A percentile compares a stretch with the other conserved stretches of the same genome.
These are phyloP conservation scores for Heptranchias perlo DNA, from an alignment of 2,113 vertebrate genomes.

Conservation along the genomic window DNA sequence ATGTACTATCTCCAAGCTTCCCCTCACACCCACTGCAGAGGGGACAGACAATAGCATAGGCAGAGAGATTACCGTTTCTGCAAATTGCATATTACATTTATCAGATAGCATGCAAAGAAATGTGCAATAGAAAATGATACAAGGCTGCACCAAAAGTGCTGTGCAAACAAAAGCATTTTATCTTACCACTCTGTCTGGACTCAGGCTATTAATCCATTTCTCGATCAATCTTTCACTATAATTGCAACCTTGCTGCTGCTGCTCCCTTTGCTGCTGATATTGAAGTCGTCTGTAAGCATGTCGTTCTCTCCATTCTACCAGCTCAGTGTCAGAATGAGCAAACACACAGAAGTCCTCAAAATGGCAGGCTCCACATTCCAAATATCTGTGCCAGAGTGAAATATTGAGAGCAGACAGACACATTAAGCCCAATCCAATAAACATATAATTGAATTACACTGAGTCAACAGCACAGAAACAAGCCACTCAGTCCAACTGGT, in stretches of 20 bases:
- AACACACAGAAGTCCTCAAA: constrained; percentile 38
- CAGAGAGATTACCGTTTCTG: neutral
- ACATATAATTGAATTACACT: neutral
- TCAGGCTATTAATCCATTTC: constrained; percentile 37
- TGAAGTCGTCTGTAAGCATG: constrained; percentile 20
- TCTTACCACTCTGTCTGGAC: constrained; percentile 39
- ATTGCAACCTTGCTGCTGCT: neutral
- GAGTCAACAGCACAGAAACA: no score
- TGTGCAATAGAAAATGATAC: neutral
- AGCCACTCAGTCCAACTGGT: no score
- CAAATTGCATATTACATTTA: no score
- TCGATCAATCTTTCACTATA: constrained; percentile 36
- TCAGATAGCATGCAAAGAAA: neutral
- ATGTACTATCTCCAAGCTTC: neutral
- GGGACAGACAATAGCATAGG: neutral
- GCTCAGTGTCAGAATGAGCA: constrained; percentile 40
- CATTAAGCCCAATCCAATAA: neutral
- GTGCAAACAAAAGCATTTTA: neutral
- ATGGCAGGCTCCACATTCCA: constrained; percentile 33
- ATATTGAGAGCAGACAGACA: neutral
- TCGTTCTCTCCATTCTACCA: constrained; percentile 40
- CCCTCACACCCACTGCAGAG: neutral
- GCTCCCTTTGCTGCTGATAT: neutral
- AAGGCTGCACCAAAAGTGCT: neutral
- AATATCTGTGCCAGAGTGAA: constrained; percentile 32